A percentile compares a stretch with the other conserved stretches of the same genome.
phyloP scores from a whole-genome alignment of 2,797 vertebrate species.

The Pterois miles region DNA sequence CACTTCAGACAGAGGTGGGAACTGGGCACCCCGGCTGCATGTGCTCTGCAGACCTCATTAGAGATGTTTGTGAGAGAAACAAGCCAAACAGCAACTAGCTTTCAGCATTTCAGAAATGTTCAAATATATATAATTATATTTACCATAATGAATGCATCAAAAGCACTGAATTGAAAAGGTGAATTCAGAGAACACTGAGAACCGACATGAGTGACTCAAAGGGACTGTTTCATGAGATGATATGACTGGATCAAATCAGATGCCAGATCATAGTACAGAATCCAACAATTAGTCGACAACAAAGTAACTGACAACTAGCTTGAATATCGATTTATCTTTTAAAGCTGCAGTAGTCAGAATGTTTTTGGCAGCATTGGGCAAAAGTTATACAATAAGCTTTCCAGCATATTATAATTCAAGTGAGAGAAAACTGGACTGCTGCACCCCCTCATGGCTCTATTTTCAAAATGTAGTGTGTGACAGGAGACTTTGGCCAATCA shows the following conservation, averaged over 20 bases:
- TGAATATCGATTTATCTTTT: background rate
- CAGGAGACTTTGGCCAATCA: too few relatives aligned
- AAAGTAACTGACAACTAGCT: background rate
- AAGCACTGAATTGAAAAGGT: background rate
- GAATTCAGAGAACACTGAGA: background rate
- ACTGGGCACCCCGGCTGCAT: conserved; percentile 21
- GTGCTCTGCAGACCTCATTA: conserved; percentile 29
- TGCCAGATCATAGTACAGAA: background rate
- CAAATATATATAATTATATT: background rate
- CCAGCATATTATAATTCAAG: too few relatives aligned
- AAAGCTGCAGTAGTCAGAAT: background rate
- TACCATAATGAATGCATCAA: background rate
- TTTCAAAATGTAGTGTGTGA: too few relatives aligned
- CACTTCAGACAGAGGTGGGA: conserved; percentile 16
- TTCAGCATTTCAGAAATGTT: background rate
- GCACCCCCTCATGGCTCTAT: too few relatives aligned
- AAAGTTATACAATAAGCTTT: too few relatives aligned
- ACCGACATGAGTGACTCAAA: background rate
- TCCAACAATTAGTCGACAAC: background rate
- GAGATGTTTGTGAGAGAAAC: background rate
- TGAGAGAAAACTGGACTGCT: too few relatives aligned
- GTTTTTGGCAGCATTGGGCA: too few relatives aligned
- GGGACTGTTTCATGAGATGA: background rate
- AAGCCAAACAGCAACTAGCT: background rate
- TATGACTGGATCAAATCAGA: background rate